phyloP scores from a whole-genome alignment of 2,113 vertebrate genomes.

The Butorides virescens region DNA sequence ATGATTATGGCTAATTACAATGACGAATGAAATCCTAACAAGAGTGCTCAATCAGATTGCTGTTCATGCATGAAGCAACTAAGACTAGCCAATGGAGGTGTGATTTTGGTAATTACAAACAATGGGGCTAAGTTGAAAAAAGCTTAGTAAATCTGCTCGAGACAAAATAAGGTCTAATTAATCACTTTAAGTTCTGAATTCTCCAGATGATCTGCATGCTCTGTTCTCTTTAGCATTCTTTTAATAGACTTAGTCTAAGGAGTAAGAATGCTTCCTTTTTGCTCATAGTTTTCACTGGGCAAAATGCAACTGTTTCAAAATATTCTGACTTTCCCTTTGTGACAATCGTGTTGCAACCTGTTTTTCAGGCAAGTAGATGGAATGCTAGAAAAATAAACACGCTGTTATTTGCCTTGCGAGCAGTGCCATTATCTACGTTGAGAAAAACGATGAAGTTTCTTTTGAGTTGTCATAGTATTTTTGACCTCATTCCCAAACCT shows the following conservation, averaged over 20 bases:
- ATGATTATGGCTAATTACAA: conserved; percentile 90
- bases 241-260: conserved; percentile 53
- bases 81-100: conserved; percentile 74
- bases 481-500: not conserved
- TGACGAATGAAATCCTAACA: conserved; percentile 83
- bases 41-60: conserved; percentile 84
- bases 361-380: conserved; percentile 32
- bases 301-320: conserved; percentile 43
- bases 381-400: conserved; percentile 54
- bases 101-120: conserved; percentile 78
- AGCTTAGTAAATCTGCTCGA: conserved; percentile 74
- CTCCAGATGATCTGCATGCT: conserved; percentile 70
- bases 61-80: conserved; percentile 81
- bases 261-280: conserved; percentile 26
- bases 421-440: not conserved
- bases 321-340: conserved; percentile 15
- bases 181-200: conserved; percentile 79
- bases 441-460: not conserved
- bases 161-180: conserved; percentile 82
- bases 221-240: conserved; percentile 51
- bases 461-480: not conserved
- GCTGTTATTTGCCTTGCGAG: not conserved
- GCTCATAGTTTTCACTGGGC: conserved; percentile 20
- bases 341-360: not conserved
- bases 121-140: conserved; percentile 75